Percentiles rank a stretch among this genome's conserved stretches.
These are phyloP conservation scores for Cantharis rustica DNA, from an alignment of 2,888 invertebrate species.

Conservation along the genomic window DNA sequence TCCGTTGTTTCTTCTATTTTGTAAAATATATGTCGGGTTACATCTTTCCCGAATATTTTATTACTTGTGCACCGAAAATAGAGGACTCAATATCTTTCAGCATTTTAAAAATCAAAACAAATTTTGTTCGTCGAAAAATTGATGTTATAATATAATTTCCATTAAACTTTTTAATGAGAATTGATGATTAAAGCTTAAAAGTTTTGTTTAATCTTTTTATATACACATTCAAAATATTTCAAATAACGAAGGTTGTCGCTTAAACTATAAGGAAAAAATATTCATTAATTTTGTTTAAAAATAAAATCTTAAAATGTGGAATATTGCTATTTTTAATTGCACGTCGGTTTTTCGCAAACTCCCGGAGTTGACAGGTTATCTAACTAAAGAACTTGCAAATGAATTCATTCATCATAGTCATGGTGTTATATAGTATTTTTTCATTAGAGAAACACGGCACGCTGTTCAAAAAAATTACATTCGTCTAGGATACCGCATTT, in stretches of 20 bases:
- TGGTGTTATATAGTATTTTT: neutral
- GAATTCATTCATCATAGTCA: neutral
- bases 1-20: neutral
- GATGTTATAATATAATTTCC: neutral
- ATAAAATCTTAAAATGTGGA: neutral
- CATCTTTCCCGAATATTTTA: neutral
- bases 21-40: neutral
- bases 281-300: neutral
- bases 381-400: neutral
- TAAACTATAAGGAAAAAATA: neutral
- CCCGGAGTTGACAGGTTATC: neutral
- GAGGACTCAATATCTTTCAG: neutral
- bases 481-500: neutral
- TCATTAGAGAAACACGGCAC: neutral
- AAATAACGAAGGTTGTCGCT: neutral
- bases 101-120: neutral
- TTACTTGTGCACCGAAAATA: neutral
- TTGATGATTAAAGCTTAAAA: neutral
- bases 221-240: neutral
- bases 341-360: neutral
- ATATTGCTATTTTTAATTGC: neutral
- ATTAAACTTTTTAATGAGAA: neutral
- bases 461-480: neutral
- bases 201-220: neutral
- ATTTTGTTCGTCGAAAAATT: neutral